Conservation (phyloP, 2,888 invertebrate genomes). For the Ametastegia equiseti region DNA sequence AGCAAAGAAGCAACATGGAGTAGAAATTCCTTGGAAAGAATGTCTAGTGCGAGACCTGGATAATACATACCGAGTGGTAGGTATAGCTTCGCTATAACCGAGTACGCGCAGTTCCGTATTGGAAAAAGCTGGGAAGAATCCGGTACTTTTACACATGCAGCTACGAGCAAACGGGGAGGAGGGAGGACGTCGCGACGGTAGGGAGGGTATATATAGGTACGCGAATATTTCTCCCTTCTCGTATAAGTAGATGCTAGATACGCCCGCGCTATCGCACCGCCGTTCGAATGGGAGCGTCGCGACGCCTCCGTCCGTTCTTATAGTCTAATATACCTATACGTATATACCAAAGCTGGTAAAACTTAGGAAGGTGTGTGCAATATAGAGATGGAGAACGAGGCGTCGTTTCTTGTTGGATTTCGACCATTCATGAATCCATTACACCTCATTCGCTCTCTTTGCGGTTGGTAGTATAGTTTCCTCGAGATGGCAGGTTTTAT, state of each 20-base stretch:
- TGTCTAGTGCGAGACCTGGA: slow-evolving; percentile 51
- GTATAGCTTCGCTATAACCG: slow-evolving; percentile 36
- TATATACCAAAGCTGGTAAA: slow-evolving; percentile 20
- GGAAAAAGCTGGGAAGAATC: slow-evolving; percentile 62
- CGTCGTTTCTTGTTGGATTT: slow-evolving; percentile 62
- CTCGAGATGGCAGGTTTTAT: slow-evolving; percentile 48
- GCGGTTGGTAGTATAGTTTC: slow-evolving; percentile 52
- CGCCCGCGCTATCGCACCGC: slow-evolving; percentile 5
- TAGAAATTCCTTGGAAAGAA: slow-evolving; percentile 61
- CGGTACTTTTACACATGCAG: slow-evolving; percentile 61
- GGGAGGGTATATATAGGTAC: no score
- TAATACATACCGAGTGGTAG: slow-evolving; percentile 41
- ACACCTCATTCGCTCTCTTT: slow-evolving; percentile 60
- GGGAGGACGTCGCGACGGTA: no score
- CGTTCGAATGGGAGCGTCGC: slow-evolving; percentile 14
- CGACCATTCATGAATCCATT: slow-evolving; percentile 70
- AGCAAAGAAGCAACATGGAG: slow-evolving; percentile 51
- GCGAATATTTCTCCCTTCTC: slow-evolving; percentile 6
- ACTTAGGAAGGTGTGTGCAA: slow-evolving; percentile 16
- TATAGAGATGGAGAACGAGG: slow-evolving; percentile 17
- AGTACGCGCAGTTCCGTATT: slow-evolving; percentile 57
- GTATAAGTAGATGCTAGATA: slow-evolving; percentile 17
- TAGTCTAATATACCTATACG: no score
- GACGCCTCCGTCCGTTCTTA: slow-evolving; percentile 37
- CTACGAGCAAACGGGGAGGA: no score